Base-by-base conservation (phyloP, 2,888 invertebrate genomes). In the Eretmocerus hayati region DNA sequence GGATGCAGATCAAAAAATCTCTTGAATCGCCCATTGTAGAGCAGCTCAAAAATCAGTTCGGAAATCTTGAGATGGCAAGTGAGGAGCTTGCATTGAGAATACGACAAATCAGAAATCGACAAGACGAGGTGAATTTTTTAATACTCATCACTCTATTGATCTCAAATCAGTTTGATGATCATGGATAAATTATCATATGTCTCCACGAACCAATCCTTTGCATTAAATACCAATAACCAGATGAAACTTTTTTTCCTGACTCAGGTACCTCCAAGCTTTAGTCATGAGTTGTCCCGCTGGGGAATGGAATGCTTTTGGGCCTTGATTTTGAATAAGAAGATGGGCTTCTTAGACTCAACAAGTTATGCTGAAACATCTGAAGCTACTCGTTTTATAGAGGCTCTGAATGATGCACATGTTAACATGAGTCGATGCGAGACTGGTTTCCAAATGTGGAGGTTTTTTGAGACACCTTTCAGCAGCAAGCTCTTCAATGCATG, bases 361-460 rank as follows among this genome's bases (percentile, higher is more conserved):
- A 63, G 75, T 63, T 52, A 76, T 60, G 74, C 77, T 66, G 55
- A 76, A 61, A 62, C 76, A 62, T 73, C 75, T 13, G 83, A 83
- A 57, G 74, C 78, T 52, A 74, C 78, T 1, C 75, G 77, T 70
- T 67, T 84, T 46, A 74, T 81, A 56, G 75, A 79, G 42, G 78
- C 79, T 16, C 62, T 83, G 36, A 72, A 67, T 26, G 75, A 74
- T 19, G 81, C 82, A 1, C 80, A 79, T 2, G 72, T 75, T 0
- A 80, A 81, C 5, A 75, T 83, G 48, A 69, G 75, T 38, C 75
- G 75, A 53, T 83, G 83, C 59, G 84, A 84, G 61, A 75, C 77
- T 5, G 83, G 83, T 2, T 67, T 83, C 42, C 83, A 82, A 47
- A 62, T 82, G 19, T 84, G 83, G 83, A 78, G 81, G 59, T 71